These are phyloP conservation scores for Opisthocomus hoazin DNA, from an alignment of 2,113 vertebrate species.

Conservation along the genomic window DNA sequence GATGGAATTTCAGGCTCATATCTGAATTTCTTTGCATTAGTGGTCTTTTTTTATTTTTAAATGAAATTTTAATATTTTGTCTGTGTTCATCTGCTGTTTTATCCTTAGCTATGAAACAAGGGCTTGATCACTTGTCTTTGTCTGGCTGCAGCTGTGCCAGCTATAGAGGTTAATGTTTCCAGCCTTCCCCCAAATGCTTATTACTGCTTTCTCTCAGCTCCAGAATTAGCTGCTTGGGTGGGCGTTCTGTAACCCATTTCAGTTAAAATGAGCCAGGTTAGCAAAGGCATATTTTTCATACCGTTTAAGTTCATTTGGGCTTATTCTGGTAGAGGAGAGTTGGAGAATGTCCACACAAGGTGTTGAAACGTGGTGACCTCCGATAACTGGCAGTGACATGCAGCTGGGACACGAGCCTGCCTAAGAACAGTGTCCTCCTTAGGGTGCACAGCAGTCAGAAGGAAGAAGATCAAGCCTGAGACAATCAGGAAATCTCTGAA, in stretches of 20 bases:
- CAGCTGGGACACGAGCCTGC: background rate
- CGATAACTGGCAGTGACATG: background rate
- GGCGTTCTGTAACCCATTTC: background rate
- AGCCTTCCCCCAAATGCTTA: background rate
- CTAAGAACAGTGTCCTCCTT: background rate
- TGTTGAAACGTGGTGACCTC: background rate
- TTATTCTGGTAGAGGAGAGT: background rate
- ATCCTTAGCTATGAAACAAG: constrained; percentile 2
- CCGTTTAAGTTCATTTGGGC: background rate
- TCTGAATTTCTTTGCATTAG: constrained; percentile 45
- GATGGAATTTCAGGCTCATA: background rate
- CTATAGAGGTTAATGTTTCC: constrained; percentile 10
- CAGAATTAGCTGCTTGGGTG: background rate
- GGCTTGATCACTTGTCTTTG: constrained; percentile 34
- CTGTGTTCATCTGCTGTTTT: constrained; percentile 18
- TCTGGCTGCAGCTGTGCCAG: constrained; percentile 40
- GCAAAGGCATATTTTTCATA: background rate
- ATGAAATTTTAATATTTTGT: constrained; percentile 42
- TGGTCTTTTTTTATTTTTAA: background rate
- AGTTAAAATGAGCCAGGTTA: background rate
- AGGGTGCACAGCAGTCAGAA: background rate
- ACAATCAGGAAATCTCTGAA: constrained; percentile 3
- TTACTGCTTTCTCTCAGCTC: background rate
- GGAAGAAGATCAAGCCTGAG: background rate
- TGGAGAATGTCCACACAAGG: background rate